phyloP scores from a whole-genome alignment of 2,113 vertebrate genomes.

The human (Homo sapiens) region GRCh38 chr15:96164501-96165000 shows the following conservation, averaged over 20 bases:
- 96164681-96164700: not conserved
- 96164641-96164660: not conserved
- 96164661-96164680: not conserved
- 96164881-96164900: not conserved
- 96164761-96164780: not conserved
- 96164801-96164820: conserved; percentile 10
- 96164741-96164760: not conserved
- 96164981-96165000: not conserved
- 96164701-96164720: not conserved
- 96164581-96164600: not conserved
- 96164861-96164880: not conserved
- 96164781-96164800: not conserved
- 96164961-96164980: not conserved
- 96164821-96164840: not conserved
- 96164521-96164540: not conserved
- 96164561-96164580: not conserved
- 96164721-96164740: not conserved
- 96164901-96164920: not conserved
- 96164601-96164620: not conserved
- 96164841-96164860: not conserved
- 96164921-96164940: not conserved
- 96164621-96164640: not conserved
- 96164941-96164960: not conserved
- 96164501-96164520: not conserved
- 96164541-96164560: not conserved